Evolutionary conservation across 2,797 vertebrate species (phyloP), one percentile per base, ranked within the genome.

Genomic region (Amniataba percoides): DNA sequence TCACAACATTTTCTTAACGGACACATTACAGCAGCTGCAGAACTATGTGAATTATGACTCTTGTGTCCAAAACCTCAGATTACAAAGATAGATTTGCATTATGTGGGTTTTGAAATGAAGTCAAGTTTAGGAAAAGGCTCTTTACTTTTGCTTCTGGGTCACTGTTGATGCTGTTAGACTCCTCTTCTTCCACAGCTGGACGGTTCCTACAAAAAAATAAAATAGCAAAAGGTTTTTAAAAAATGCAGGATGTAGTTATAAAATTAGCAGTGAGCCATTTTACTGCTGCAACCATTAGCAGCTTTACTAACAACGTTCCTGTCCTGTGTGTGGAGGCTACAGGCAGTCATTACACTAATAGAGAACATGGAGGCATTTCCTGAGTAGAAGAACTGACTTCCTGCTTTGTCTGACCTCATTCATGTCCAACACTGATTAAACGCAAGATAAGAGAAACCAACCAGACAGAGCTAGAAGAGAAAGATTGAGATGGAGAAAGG

Each of bases 141-240:
- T 92, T 94, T 83, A 98, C 98, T 95, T 99, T 99, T 84, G 96
- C 88, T 90, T 98, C 97, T 36, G 98, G 96, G 91, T 99, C 97
- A 87, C 95, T 96, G 93, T 97, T 97, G 91, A 94, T 88, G 46
- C 93, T 96, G 80, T 90, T 95, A 15, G 96, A 96, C 88, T 97
- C 96, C 4, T 98, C 97, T 59, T 97, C 97, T 56, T 98, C 97
- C 39, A 94, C 94, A 4, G 95, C 91, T 19, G 96, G 96, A 79
- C 90, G 95, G 91, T 96, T 97, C 95, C 98, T 99, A 83, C n/a
- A 77, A 45, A 67, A 21, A 62, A 48, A 31, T 31, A 31, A 31
- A 31, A 31, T 31, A 31, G 27, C 27, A 27, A 52, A 36, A 36
- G 34, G 7, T n/a, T 18, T 12, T 23, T 21, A 27, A 21, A 59